phyloP scores from a whole-genome alignment of 2,113 vertebrate genomes.

The Platysteira castanea region DNA sequence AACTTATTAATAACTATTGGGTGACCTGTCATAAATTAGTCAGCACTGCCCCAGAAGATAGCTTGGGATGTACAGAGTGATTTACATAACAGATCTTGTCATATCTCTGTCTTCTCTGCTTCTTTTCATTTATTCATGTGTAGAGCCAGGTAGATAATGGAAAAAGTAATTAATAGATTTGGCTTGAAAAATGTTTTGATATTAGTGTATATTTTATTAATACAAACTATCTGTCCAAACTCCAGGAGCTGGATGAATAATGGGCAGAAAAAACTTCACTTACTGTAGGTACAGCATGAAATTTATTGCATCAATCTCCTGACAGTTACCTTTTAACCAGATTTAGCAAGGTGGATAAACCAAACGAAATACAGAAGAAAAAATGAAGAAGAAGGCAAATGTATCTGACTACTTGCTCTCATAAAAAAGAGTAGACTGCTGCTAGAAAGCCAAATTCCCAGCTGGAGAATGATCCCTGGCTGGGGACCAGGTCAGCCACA shows the following conservation, averaged over 20 bases:
- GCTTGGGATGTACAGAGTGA: neutral
- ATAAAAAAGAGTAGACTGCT: neutral
- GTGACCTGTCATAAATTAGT: constrained; percentile 2
- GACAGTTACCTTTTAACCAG: neutral
- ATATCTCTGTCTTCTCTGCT: neutral
- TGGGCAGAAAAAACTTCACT: neutral
- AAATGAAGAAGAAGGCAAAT: neutral
- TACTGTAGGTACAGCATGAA: neutral
- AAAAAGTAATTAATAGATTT: constrained; percentile 46
- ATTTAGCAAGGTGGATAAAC: neutral
- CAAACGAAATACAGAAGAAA: neutral
- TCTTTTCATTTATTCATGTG: constrained; percentile 49
- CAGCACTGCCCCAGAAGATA: neutral
- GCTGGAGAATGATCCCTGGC: neutral
- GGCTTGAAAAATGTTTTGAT: constrained; percentile 31
- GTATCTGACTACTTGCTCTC: neutral
- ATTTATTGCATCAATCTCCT: neutral
- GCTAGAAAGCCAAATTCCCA: neutral
- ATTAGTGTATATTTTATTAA: constrained; percentile 40
- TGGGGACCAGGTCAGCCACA: neutral
- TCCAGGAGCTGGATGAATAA: neutral
- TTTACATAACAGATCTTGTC: neutral
- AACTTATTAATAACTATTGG: constrained; percentile 20
- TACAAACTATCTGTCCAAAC: neutral
- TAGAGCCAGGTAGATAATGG: neutral